Base-by-base conservation (phyloP, 2,797 vertebrate genomes). In the Onychomys leucogaster region DNA sequence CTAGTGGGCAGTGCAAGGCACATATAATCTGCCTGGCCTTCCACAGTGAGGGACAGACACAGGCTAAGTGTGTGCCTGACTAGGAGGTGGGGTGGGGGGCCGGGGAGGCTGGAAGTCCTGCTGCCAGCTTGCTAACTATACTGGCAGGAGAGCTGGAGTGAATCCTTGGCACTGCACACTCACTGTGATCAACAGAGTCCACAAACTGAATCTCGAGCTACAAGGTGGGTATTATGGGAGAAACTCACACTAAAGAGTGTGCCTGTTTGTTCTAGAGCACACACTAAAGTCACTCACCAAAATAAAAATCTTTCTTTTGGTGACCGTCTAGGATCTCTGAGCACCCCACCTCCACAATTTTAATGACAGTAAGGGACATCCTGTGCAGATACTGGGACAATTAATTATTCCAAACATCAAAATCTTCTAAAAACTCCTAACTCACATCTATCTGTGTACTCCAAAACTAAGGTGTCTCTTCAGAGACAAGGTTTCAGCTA, bases 401-500 rank as follows among this genome's bases (percentile, higher is more conserved):
- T 57, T 63, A 27, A 69, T 57, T 63, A 67, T 9, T 82, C 19
- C 71, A 41, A 85, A 59, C 27, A 65, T 4, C 81, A n/a, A 89
- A 94, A 65, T 23, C 67, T 49, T n/a, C 81, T 67, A n/a, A 82
- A 94, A 90, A n/a, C 37, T 80, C 65, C 49, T 87, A 85, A 71
- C n/a, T 71, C 67, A 84, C 41, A 41, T 71, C 59, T 67, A 41
- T 71, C 59, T 67, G 52, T 0, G 37, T 11, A 32, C 32, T 73
- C 77, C 71, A 75, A 90, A 88, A 37, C n/a, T 27, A 80, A 10
- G 41, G 0, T 80, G 34, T 78, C 82, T 86, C 75, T 94, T 71
- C 77, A 65, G 82, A 82, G 55, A 93, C 63, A 93, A 89, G 49
- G 57, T 94, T 94, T 94, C 65, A 87, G 77, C 83, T 94, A 85